Percentiles rank a stretch among this genome's conserved stretches.
These are phyloP conservation scores for Ernsta delagoae DNA, from an alignment of 2,888 invertebrate species.

Conservation along the genomic window DNA sequence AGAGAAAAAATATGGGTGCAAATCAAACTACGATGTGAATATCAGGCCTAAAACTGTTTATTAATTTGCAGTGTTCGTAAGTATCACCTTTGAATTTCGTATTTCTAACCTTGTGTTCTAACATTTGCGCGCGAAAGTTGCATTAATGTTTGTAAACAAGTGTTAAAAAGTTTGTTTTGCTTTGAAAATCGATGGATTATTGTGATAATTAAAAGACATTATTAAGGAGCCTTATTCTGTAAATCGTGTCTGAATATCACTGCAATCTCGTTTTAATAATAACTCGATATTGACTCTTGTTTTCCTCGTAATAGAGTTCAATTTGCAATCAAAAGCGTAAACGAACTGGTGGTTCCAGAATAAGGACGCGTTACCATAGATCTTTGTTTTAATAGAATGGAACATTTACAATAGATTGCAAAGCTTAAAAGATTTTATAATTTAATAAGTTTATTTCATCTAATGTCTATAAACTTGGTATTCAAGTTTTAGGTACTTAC, in stretches of 20 bases:
- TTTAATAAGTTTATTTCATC: too few relatives aligned
- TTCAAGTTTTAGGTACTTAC: too few relatives aligned
- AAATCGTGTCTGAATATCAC: slow-evolving; percentile 55
- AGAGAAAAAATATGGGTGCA: background rate
- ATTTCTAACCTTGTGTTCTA: slow-evolving; percentile 51
- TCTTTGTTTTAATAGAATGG: background rate
- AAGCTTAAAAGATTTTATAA: too few relatives aligned
- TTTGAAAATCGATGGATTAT: slow-evolving; percentile 1
- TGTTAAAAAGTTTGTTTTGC: slow-evolving; percentile 46
- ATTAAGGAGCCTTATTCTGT: slow-evolving; percentile 62
- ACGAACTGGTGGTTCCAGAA: slow-evolving; percentile 56
- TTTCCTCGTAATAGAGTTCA: slow-evolving; percentile 50
- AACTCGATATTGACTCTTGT: slow-evolving; percentile 58
- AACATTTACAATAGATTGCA: background rate
- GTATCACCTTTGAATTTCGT: slow-evolving; percentile 34
- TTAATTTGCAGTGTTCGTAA: slow-evolving; percentile 35
- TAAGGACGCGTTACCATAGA: slow-evolving; percentile 59
- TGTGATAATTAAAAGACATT: slow-evolving; percentile 50
- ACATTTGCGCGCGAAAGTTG: slow-evolving; percentile 47
- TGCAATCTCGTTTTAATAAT: slow-evolving; percentile 44
- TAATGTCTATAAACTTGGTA: too few relatives aligned
- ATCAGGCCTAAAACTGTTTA: background rate
- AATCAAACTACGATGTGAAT: slow-evolving; percentile 8
- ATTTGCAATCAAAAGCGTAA: slow-evolving; percentile 44
- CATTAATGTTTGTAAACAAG: slow-evolving; percentile 53